Evolutionary conservation across 2,888 invertebrate species (phyloP).

Genomic region (Sicus ferrugineus): DNA sequence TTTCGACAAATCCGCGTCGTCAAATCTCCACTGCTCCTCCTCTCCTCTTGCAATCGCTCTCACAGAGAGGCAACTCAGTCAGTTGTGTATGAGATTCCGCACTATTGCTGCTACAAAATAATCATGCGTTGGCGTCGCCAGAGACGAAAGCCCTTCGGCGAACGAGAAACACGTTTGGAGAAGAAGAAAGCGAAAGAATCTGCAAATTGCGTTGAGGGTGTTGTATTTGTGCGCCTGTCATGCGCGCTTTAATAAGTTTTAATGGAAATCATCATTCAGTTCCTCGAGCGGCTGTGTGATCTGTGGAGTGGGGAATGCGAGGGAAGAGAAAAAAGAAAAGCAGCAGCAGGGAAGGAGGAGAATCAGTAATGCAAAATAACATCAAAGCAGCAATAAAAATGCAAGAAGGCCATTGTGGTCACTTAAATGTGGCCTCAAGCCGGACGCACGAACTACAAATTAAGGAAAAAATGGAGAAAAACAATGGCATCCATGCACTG

Average conservation of each 20-base stretch:
- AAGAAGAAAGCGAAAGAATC: not conserved
- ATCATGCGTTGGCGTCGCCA: too few species aligned
- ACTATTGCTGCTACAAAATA: too few species aligned
- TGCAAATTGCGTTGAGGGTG: not conserved
- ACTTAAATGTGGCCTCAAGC: conserved; percentile 21
- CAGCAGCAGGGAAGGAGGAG: not conserved
- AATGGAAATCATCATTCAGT: conserved; percentile 3
- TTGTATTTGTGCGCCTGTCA: conserved; percentile 13
- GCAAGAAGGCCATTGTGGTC: conserved; percentile 10
- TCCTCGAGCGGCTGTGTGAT: too few species aligned
- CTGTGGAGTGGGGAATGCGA: not conserved
- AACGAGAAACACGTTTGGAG: not conserved
- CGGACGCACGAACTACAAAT: conserved; percentile 14
- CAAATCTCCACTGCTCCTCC: too few species aligned
- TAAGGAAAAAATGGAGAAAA: not conserved
- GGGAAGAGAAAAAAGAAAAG: not conserved
- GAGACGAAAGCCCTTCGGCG: too few species aligned
- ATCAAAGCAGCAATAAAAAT: not conserved
- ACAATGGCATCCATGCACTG: not conserved
- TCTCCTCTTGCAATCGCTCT: too few species aligned
- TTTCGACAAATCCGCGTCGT: too few species aligned
- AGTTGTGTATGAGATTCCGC: too few species aligned
- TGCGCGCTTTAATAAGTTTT: conserved; percentile 20
- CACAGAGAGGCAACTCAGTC: too few species aligned
- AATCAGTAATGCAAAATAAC: not conserved